Conservation (phyloP, 2,888 invertebrate species). For the Augiades crinisus region DNA sequence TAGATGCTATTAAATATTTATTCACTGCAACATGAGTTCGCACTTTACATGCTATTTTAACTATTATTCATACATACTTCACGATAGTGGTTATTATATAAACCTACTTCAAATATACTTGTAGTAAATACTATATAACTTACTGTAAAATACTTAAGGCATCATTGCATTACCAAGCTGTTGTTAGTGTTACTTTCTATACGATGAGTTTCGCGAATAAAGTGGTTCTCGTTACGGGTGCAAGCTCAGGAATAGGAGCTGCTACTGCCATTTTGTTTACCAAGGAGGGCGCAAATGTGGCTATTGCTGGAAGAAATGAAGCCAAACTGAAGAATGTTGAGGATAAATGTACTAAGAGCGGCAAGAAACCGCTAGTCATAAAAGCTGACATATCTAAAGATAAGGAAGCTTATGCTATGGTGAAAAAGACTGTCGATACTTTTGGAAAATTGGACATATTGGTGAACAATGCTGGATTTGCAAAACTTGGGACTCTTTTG, state of each 20-base stretch:
- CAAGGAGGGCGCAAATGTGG: slow-evolving; percentile 43
- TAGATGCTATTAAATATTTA: too few species aligned
- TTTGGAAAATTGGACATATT: slow-evolving; percentile 40
- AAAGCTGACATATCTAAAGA: slow-evolving; percentile 38
- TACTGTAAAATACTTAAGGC: too few species aligned
- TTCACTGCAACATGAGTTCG: too few species aligned
- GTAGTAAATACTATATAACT: too few species aligned
- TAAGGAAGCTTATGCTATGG: slow-evolving; percentile 32
- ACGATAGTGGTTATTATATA: too few species aligned
- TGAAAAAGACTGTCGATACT: slow-evolving; percentile 34
- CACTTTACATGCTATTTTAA: too few species aligned
- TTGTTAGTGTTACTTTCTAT: too few species aligned
- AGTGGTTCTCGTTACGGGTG: slow-evolving; percentile 47
- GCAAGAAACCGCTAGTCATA: slow-evolving; percentile 34
- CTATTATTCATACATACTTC: too few species aligned
- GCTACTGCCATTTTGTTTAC: slow-evolving; percentile 42
- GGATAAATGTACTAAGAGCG: slow-evolving; percentile 25
- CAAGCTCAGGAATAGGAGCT: slow-evolving; percentile 52
- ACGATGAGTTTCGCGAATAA: slow-evolving; percentile 41
- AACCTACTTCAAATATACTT: too few species aligned
- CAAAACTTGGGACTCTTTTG: slow-evolving; percentile 23
- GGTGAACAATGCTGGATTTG: slow-evolving; percentile 43
- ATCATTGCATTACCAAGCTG: too few species aligned
- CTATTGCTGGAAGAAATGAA: slow-evolving; percentile 43
- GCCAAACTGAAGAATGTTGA: slow-evolving; percentile 38